phyloP scores from a whole-genome alignment of 2,888 invertebrate genomes.

The Orchesella flavescens region DNA sequence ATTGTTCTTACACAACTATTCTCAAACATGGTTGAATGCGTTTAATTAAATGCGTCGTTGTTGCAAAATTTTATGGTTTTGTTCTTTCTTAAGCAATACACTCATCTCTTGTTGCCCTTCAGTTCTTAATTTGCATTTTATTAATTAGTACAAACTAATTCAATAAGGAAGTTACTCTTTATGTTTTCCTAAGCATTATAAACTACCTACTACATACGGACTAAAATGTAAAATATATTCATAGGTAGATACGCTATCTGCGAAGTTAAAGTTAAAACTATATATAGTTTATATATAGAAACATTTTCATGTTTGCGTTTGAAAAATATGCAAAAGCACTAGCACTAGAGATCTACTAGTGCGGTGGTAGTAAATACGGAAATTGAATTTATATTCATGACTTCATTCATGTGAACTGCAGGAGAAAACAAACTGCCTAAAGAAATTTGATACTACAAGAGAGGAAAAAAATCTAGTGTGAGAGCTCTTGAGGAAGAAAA shows the following conservation, averaged over 20 bases:
- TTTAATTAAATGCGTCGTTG: background rate
- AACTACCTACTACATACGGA: no score
- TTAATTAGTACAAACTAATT: constrained; percentile 14
- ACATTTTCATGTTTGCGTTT: no score
- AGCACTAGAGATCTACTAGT: background rate
- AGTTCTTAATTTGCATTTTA: constrained; percentile 11
- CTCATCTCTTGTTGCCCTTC: background rate
- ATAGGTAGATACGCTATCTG: no score
- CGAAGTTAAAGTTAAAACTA: no score
- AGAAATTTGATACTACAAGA: constrained; percentile 17
- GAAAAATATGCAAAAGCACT: no score
- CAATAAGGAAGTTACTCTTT: background rate
- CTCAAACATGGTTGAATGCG: background rate
- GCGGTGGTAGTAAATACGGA: constrained; percentile 25
- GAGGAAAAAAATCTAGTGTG: background rate
- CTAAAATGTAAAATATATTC: no score
- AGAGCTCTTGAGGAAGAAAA: constrained; percentile 7
- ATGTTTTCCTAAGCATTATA: no score
- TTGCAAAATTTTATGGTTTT: constrained; percentile 4
- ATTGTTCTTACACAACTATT: background rate
- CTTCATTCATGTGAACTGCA: background rate
- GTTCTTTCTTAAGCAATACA: no score
- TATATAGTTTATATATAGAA: no score
- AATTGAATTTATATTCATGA: constrained; percentile 45
- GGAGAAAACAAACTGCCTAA: constrained; percentile 7